These are phyloP conservation scores for Nomada ferruginata DNA, from an alignment of 2,888 invertebrate species.

Conservation along the genomic window DNA sequence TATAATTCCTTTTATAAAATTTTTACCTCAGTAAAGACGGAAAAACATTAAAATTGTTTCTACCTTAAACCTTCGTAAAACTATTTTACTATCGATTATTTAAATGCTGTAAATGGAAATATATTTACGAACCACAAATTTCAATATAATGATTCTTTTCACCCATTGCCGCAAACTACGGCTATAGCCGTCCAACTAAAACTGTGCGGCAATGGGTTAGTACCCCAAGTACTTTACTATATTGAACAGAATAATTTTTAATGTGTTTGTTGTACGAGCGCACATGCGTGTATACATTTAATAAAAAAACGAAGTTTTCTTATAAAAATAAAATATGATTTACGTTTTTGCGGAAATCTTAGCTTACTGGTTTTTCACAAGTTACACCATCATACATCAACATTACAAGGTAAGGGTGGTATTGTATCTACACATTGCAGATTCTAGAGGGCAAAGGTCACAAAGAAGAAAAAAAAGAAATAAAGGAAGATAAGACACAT, in stretches of 20 bases:
- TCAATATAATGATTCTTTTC: constrained; percentile 16
- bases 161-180: no score
- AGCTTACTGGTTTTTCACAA: constrained; percentile 56
- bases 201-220: background rate
- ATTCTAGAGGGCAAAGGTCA: constrained; percentile 38
- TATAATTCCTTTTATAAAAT: constrained; percentile 59
- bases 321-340: constrained; percentile 73
- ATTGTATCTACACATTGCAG: constrained; percentile 50
- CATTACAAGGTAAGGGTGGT: constrained; percentile 40
- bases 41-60: constrained; percentile 72
- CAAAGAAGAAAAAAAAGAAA: constrained; percentile 21
- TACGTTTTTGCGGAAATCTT: constrained; percentile 58
- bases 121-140: constrained; percentile 41
- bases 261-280: constrained; percentile 5
- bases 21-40: constrained; percentile 76
- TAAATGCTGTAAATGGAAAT: constrained; percentile 76
- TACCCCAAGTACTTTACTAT: constrained; percentile 8
- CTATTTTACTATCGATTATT: constrained; percentile 68
- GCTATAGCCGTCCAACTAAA: background rate
- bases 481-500: constrained; percentile 8
- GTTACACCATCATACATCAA: constrained; percentile 40
- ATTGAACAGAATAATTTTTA: constrained; percentile 21
- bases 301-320: constrained; percentile 49
- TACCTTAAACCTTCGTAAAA: constrained; percentile 68
- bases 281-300: constrained; percentile 32